Conservation (phyloP, 2,888 invertebrate species). For the Nymphalis polychloros region DNA sequence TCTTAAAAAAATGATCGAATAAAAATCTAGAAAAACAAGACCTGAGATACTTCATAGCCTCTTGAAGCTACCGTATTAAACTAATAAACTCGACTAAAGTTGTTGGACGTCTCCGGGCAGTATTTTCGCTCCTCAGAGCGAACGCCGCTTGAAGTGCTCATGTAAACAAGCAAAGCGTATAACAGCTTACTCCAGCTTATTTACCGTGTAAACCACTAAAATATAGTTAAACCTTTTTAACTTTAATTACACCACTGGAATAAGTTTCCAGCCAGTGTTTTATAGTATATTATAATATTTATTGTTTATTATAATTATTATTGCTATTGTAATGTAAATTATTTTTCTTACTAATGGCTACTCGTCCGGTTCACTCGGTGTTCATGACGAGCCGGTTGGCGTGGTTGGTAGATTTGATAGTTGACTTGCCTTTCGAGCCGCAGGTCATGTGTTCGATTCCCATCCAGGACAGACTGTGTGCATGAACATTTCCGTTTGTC, state of each 20-base stretch:
- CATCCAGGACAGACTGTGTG: too few relatives aligned
- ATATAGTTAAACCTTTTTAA: slow-evolving; percentile 34
- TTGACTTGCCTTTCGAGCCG: too few relatives aligned
- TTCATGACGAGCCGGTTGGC: too few relatives aligned
- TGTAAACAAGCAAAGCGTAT: slow-evolving; percentile 35
- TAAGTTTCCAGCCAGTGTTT: slow-evolving; percentile 19
- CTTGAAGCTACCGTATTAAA: slow-evolving; percentile 21
- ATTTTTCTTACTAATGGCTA: too few relatives aligned
- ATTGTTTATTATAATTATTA: not conserved
- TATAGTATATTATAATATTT: too few relatives aligned
- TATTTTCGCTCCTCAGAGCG: slow-evolving; percentile 27
- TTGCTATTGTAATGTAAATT: too few relatives aligned
- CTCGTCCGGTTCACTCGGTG: too few relatives aligned
- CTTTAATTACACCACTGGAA: slow-evolving; percentile 20
- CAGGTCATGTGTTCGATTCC: too few relatives aligned
- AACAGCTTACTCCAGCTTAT: slow-evolving; percentile 37
- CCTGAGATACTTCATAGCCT: not conserved
- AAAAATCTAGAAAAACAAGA: not conserved
- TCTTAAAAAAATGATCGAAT: too few relatives aligned
- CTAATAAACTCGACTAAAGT: slow-evolving; percentile 24
- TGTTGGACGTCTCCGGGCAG: slow-evolving; percentile 26
- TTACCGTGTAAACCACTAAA: slow-evolving; percentile 36
- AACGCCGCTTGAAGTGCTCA: slow-evolving; percentile 27
- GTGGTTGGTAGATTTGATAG: too few relatives aligned
- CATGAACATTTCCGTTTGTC: too few relatives aligned